Percentiles rank a stretch among this genome's conserved stretches.
phyloP scores from a whole-genome alignment of 2,113 vertebrate species.

The Ciconia boyciana region DNA sequence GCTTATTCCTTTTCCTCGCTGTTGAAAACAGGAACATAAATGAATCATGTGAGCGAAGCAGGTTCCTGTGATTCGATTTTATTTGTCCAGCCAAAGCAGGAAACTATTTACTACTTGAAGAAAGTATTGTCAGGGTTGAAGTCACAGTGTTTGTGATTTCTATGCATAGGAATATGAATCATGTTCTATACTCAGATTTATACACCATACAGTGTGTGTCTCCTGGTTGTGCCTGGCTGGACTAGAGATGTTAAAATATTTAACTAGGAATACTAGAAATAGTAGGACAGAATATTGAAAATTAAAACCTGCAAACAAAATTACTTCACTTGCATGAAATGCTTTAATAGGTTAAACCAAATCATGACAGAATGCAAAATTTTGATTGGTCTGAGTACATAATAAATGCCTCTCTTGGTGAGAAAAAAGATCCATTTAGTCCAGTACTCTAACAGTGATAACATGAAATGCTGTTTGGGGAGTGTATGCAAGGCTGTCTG shows the following conservation, averaged over 20 bases:
- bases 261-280: neutral
- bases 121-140: constrained; percentile 30
- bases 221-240: neutral
- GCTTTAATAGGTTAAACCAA: neutral
- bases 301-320: neutral
- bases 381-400: neutral
- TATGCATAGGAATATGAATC: neutral
- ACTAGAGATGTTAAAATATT: neutral
- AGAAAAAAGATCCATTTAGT: neutral
- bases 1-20: neutral
- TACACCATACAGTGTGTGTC: neutral
- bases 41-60: neutral
- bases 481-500: neutral
- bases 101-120: constrained; percentile 19
- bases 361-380: neutral
- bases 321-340: neutral
- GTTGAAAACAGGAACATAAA: neutral
- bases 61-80: neutral
- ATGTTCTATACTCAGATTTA: neutral
- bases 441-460: neutral
- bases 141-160: constrained; percentile 22
- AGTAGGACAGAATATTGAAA: neutral
- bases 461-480: neutral
- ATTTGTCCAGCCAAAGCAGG: neutral
- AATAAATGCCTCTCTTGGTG: neutral